These are phyloP conservation scores for Danio rerio DNA, from an alignment of 2,113 vertebrate species.

Conservation along the genomic window DNA sequence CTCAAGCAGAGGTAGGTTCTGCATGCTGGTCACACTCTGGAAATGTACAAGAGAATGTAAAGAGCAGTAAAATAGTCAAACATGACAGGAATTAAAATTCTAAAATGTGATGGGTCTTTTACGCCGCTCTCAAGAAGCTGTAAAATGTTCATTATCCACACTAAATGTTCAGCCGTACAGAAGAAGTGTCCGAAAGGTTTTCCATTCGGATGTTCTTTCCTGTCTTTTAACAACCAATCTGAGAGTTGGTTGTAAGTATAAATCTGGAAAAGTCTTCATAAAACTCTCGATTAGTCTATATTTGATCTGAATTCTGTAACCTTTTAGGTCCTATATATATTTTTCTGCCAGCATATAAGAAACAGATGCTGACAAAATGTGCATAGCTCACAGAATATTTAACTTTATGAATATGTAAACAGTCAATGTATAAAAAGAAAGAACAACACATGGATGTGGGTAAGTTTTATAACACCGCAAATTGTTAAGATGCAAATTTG, in stretches of 20 bases:
- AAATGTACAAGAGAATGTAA: slow-evolving; percentile 6
- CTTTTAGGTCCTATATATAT: no score
- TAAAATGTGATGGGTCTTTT: slow-evolving; percentile 41
- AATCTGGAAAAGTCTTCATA: no score
- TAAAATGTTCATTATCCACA: slow-evolving; percentile 32
- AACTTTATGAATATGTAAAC: no score
- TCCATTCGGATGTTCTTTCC: not conserved
- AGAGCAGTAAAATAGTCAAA: slow-evolving; percentile 49
- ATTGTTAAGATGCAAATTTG: no score
- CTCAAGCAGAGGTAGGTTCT: not conserved
- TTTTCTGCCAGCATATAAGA: no score
- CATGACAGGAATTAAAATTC: slow-evolving; percentile 45
- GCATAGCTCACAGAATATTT: no score
- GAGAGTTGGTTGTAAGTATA: not conserved
- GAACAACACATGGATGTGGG: no score
- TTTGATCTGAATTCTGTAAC: no score
- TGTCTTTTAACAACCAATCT: not conserved
- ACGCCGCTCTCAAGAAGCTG: slow-evolving; percentile 16
- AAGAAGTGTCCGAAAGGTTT: slow-evolving; percentile 5
- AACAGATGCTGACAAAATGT: no score
- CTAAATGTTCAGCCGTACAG: slow-evolving; percentile 3
- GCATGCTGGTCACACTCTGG: slow-evolving; percentile 33
- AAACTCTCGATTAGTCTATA: no score
- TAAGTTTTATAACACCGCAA: no score
- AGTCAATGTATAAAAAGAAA: no score